phyloP scores from a whole-genome alignment of 2,888 invertebrate genomes.

The Stegana nigrithorax region DNA sequence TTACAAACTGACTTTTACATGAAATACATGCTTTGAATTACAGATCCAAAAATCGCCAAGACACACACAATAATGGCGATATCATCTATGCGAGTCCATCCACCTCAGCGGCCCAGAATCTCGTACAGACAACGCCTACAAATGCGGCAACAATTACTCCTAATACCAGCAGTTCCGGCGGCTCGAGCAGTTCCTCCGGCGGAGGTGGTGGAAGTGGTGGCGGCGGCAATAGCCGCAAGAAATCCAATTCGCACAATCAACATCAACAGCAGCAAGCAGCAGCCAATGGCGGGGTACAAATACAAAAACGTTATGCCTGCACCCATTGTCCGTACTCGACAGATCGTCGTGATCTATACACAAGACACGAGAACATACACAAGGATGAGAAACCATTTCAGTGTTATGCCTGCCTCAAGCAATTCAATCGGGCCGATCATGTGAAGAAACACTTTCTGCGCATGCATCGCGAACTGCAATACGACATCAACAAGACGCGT shows the following conservation, averaged over 20 bases:
- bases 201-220: conserved; percentile 27
- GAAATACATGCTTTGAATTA: too few relatives aligned
- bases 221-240: conserved; percentile 47
- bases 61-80: conserved; percentile 40
- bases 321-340: conserved; percentile 91
- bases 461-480: conserved; percentile 91
- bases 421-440: conserved; percentile 93
- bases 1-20: too few relatives aligned
- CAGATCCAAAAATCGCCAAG: conserved; percentile 64
- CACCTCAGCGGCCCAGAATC: conserved; percentile 50
- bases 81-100: conserved; percentile 64
- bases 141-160: conserved; percentile 41
- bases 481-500: conserved; percentile 85
- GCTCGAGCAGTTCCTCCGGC: conserved; percentile 44
- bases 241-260: conserved; percentile 43
- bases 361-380: conserved; percentile 93
- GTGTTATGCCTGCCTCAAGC: conserved; percentile 91
- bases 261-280: conserved; percentile 45
- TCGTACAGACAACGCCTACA: conserved; percentile 57
- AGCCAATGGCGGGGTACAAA: conserved; percentile 61
- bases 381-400: conserved; percentile 94
- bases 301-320: conserved; percentile 84
- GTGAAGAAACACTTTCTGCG: conserved; percentile 93
- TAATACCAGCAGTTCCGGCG: conserved; percentile 43
- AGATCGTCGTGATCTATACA: conserved; percentile 89